These are phyloP conservation scores for Elysia crispata DNA, from an alignment of 2,888 invertebrate species.

Conservation along the genomic window DNA sequence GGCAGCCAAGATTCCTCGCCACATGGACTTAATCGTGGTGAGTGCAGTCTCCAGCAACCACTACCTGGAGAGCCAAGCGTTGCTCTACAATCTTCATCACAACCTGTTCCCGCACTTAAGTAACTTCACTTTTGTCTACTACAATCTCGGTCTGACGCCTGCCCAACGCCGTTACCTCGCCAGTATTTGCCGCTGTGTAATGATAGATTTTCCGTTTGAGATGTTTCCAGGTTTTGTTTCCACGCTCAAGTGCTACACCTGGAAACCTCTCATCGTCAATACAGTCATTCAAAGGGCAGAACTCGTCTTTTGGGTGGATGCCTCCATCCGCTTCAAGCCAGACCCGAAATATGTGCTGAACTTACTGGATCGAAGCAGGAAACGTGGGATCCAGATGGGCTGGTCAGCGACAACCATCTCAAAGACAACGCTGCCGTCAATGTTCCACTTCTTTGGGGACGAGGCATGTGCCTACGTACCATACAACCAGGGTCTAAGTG, in stretches of 20 bases:
- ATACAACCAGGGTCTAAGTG: conserved; percentile 17
- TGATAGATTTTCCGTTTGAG: conserved; percentile 41
- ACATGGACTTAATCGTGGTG: conserved; percentile 44
- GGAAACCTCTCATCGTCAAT: conserved; percentile 45
- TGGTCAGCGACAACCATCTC: background rate
- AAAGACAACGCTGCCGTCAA: conserved; percentile 6
- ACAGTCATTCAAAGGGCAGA: conserved; percentile 27
- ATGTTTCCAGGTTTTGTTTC: conserved; percentile 17
- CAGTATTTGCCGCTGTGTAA: conserved; percentile 33
- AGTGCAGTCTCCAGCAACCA: conserved; percentile 45
- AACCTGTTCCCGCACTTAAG: conserved; percentile 36
- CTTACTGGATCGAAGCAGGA: conserved; percentile 1
- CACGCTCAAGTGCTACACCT: conserved; percentile 33
- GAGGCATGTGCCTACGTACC: conserved; percentile 45
- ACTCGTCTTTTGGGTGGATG: conserved; percentile 33
- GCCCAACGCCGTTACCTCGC: conserved; percentile 10
- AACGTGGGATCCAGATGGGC: conserved; percentile 15
- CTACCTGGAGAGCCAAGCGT: conserved; percentile 40
- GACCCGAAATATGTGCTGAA: background rate
- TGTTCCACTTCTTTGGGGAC: conserved; percentile 50
- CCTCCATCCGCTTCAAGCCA: conserved; percentile 27
- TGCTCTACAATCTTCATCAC: conserved; percentile 38
- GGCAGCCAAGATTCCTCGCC: conserved; percentile 15
- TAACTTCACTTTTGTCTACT: conserved; percentile 44
- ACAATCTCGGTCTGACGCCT: conserved; percentile 29